Base-by-base conservation (phyloP, 2,888 invertebrate species). In the Drosophila paramelanica region DNA sequence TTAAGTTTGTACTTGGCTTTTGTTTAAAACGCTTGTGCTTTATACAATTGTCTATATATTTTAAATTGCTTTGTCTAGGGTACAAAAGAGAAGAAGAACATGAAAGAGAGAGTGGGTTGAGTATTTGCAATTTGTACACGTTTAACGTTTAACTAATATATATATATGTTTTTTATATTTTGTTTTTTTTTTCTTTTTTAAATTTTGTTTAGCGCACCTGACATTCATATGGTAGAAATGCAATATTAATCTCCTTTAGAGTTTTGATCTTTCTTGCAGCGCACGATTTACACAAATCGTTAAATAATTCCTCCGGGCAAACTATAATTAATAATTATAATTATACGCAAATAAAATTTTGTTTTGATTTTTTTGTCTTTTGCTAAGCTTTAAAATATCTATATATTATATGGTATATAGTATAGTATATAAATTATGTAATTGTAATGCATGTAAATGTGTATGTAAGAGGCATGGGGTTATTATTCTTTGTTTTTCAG, bases 221-320 rank as follows among this genome's bases (percentile, higher is more conserved):
- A 91, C 97, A 95, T 93, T 99, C 98, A 93, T 99, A 98, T 76
- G 98, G 98, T 92, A 98, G 95, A 94, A 99, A 98, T 92, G 98
- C 98, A 93, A 98, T 98, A 95, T 98, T 98, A 95, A 98, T 98
- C 94, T 98, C 98, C 95, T 98, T 99, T 93, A 98, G 94, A 74
- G 98, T 98, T 95, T 98, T 98, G 93, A 99, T 97, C 94, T 97
- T 97, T 94, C 96, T 96, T 92, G 97, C 97, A 82, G 97, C 97
- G 90, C 96, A 95, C 91, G 98, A 98, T 94, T 98, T 98, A 95
- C 98, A 98, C 93, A 98, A 94, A 94, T 98, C 97, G 94, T 98
- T 98, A 95, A 98, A 98, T 92, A 98, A 94, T 94, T 98, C 98
- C 95, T 98, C 98, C 82, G 98, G 98, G 93, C 98, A 98, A 81